Conservation (phyloP, 1,140 invertebrate species). For the Acromyrmex charruanus region DNA sequence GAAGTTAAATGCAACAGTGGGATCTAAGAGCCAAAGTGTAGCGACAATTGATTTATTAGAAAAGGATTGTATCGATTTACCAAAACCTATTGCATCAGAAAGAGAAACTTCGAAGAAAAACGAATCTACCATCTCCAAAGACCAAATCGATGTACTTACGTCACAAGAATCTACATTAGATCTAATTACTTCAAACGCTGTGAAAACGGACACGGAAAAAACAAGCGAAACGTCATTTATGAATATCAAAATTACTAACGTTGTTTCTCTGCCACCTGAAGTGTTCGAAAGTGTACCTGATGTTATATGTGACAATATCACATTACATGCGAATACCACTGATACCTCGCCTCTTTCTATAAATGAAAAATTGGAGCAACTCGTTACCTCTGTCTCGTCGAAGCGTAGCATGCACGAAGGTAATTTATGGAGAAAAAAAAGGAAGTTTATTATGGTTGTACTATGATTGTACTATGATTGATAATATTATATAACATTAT, state of each 20-base stretch:
- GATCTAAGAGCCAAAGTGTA: background rate
- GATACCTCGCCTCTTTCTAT: background rate
- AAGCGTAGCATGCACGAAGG: constrained; percentile 28
- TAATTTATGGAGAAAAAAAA: constrained; percentile 29
- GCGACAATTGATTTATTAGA: background rate
- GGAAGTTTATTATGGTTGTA: background rate
- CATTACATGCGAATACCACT: background rate
- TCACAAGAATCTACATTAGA: background rate
- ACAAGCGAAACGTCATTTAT: constrained; percentile 20
- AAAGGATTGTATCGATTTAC: background rate
- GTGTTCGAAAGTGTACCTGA: constrained; percentile 65
- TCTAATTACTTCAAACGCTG: background rate
- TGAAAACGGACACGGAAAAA: background rate
- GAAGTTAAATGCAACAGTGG: background rate
- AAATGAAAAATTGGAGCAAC: background rate
- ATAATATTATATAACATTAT: background rate
- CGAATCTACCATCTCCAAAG: background rate
- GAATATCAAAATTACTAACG: constrained; percentile 78
- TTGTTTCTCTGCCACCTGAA: constrained; percentile 76
- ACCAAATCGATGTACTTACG: background rate
- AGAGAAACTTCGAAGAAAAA: background rate
- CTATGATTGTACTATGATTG: background rate
- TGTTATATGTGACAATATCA: background rate
- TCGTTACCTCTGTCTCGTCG: background rate
- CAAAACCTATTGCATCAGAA: background rate